A percentile compares a stretch with the other conserved stretches of the same genome.
Evolutionary conservation across 2,888 invertebrate genomes (phyloP).

Genomic region (Chironomus tentans): DNA sequence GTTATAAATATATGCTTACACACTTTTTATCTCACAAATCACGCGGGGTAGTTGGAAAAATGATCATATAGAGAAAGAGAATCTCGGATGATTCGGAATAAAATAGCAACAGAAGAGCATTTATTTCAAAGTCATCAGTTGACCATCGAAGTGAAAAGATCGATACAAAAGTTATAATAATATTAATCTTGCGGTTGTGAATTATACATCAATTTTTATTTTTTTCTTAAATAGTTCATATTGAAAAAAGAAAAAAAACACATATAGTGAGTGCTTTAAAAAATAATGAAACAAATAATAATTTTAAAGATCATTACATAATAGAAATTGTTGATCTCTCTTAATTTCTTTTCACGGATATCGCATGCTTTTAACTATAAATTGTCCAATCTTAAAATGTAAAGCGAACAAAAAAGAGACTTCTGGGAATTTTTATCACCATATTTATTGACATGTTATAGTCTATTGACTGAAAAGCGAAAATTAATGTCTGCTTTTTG

Average conservation of each 20-base stretch:
- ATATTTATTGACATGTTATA: not conserved
- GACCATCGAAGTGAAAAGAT: slow-evolving; percentile 13
- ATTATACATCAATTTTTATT: not conserved
- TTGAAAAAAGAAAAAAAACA: not conserved
- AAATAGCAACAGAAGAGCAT: slow-evolving; percentile 9
- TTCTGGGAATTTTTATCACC: too few species aligned
- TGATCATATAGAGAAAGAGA: not conserved
- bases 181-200: not conserved
- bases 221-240: not conserved
- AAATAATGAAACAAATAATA: not conserved
- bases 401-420: too few species aligned
- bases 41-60: not conserved
- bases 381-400: too few species aligned
- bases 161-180: not conserved
- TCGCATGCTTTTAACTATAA: too few species aligned
- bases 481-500: not conserved
- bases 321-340: not conserved
- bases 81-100: not conserved
- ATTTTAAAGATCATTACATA: not conserved
- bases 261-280: too few species aligned
- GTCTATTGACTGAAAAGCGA: not conserved
- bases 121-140: slow-evolving; percentile 14
- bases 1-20: not conserved
- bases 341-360: too few species aligned
- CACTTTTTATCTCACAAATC: not conserved